Percentiles rank a stretch among this genome's conserved stretches.
phyloP scores from a whole-genome alignment of 2,797 vertebrate species.

The Macrochelys suwanniensis region DNA sequence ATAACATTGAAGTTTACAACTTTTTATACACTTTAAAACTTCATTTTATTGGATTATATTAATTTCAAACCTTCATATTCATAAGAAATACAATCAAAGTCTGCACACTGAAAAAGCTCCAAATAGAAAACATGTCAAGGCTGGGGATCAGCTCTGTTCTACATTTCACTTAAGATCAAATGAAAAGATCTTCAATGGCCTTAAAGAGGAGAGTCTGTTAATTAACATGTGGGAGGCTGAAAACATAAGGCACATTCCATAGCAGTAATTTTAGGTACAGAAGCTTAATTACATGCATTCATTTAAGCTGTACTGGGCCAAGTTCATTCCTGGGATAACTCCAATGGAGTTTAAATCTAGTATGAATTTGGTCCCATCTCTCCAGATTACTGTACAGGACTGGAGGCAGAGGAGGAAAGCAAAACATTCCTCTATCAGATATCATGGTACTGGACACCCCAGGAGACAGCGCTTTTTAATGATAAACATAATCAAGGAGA shows the following conservation, averaged over 20 bases:
- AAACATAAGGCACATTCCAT: background rate
- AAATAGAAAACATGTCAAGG: constrained; percentile 11
- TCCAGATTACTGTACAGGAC: background rate
- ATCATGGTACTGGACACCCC: background rate
- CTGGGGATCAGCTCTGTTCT: background rate
- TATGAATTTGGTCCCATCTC: background rate
- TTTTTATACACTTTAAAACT: constrained; percentile 56
- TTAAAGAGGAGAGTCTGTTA: background rate
- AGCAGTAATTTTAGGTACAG: constrained; percentile 1
- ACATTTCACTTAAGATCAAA: background rate
- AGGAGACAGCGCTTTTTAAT: background rate
- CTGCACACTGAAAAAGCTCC: constrained; percentile 30
- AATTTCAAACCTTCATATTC: constrained; percentile 73
- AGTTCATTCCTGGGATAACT: constrained; percentile 28
- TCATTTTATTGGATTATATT: constrained; percentile 62
- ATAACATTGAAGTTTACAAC: constrained; percentile 64
- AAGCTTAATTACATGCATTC: constrained; percentile 14
- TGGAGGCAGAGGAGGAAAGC: background rate
- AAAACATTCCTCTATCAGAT: background rate
- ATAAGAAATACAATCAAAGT: constrained; percentile 61
- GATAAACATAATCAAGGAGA: background rate
- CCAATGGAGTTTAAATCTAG: background rate
- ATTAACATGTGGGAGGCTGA: background rate
- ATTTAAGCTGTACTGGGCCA: background rate
- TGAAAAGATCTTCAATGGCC: accelerated